Percentiles rank a stretch among this genome's conserved stretches.
These are phyloP conservation scores for Cyprinella venusta DNA, from an alignment of 2,797 vertebrate species.

Conservation along the genomic window DNA sequence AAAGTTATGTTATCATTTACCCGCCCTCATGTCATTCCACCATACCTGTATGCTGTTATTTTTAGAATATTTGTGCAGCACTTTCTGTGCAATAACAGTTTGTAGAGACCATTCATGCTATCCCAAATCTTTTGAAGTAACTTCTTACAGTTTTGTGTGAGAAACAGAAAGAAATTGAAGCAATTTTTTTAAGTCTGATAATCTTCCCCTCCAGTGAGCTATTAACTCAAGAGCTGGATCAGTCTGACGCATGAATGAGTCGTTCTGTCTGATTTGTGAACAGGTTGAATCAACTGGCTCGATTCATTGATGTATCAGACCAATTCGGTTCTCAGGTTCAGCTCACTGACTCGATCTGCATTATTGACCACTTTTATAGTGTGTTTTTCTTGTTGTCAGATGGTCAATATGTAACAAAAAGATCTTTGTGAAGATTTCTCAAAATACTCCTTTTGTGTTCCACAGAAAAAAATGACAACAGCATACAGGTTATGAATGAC, in stretches of 20 bases:
- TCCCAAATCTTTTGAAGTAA: background rate
- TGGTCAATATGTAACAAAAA: background rate
- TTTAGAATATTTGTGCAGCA: background rate
- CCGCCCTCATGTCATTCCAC: background rate
- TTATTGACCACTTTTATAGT: background rate
- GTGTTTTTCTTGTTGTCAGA: background rate
- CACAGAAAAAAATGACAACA: background rate
- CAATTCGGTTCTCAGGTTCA: background rate
- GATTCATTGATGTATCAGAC: background rate
- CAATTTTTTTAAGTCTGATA: background rate
- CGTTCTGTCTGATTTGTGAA: too few relatives aligned
- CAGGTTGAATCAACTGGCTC: background rate
- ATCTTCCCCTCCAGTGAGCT: background rate
- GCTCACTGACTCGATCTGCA: background rate
- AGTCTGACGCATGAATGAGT: too few relatives aligned
- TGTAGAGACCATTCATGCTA: background rate
- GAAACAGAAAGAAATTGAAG: background rate
- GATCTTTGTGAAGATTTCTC: background rate
- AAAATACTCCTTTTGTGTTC: background rate
- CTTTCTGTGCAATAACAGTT: background rate
- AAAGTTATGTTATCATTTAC: background rate
- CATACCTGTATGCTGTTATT: background rate
- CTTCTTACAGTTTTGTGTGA: background rate
- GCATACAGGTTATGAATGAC: background rate
- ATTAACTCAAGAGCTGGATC: background rate